A percentile compares a stretch with the other conserved stretches of the same genome.
phyloP scores from a whole-genome alignment of 2,113 vertebrate species.

The Alethe diademata region DNA sequence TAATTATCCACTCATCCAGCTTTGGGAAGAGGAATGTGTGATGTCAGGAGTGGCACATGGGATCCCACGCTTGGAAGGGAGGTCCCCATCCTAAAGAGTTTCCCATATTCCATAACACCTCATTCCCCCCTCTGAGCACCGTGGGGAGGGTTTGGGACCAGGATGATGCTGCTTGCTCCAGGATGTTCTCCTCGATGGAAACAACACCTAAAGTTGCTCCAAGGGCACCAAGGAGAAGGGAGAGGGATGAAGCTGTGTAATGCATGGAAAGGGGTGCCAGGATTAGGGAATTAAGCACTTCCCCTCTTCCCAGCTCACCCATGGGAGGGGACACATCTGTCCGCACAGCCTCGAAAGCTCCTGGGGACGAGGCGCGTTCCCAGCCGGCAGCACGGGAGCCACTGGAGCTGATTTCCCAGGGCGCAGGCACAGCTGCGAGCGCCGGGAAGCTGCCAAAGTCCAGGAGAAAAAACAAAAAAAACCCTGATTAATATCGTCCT shows the following conservation, averaged over 20 bases:
- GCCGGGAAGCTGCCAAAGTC: not conserved
- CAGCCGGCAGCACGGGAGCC: not conserved
- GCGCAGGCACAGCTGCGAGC: not conserved
- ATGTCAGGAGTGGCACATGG: accelerated
- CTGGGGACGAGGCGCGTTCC: not conserved
- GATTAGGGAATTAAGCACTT: not conserved
- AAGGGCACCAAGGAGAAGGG: not conserved
- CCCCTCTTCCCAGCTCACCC: not conserved
- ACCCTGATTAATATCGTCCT: conserved; percentile 44
- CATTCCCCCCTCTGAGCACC: accelerated
- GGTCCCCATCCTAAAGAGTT: not conserved
- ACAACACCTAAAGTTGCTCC: not conserved
- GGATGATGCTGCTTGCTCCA: not conserved
- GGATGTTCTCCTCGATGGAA: not conserved
- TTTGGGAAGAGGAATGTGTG: accelerated
- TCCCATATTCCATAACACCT: not conserved
- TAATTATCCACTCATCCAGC: not conserved
- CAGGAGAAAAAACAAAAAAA: not conserved
- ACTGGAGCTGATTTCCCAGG: not conserved
- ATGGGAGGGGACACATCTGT: not conserved
- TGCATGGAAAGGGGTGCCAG: not conserved
- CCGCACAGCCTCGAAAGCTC: not conserved
- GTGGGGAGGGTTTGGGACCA: accelerated
- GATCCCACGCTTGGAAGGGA: accelerated
- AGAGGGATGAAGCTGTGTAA: not conserved